Conservation (phyloP, 2,113 vertebrate species). For the Turnix velox region DNA sequence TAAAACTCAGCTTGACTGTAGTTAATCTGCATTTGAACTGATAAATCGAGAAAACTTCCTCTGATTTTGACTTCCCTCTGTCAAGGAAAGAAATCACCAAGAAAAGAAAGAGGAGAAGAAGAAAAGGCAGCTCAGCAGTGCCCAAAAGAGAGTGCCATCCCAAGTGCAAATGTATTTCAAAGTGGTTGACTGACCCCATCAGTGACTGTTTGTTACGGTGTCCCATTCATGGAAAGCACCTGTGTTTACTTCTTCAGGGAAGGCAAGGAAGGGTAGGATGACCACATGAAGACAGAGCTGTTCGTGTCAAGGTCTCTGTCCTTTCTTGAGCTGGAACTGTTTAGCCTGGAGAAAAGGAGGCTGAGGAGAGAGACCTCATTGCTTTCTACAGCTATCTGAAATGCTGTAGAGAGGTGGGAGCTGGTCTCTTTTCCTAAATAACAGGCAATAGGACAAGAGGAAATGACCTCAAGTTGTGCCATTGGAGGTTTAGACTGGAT, state of each 20-base stretch:
- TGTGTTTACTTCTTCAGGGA: not conserved
- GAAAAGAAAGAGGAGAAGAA: not conserved
- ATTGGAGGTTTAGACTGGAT: no score
- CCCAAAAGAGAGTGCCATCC: not conserved
- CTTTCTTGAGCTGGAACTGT: no score
- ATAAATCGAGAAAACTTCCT: not conserved
- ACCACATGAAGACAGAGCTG: not conserved
- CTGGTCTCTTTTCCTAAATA: no score
- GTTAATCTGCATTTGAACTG: not conserved
- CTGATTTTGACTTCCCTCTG: not conserved
- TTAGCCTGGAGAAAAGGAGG: no score
- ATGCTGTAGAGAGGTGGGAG: no score
- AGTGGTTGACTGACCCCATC: not conserved
- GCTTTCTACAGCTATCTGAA: no score
- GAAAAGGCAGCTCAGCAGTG: not conserved
- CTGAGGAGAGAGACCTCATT: no score
- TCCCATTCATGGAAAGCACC: fast-evolving
- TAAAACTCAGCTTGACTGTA: not conserved
- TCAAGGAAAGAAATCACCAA: not conserved
- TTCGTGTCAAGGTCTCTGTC: not conserved
- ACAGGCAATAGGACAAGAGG: no score
- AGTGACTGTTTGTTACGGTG: not conserved
- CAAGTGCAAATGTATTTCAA: not conserved
- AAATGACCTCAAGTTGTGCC: no score
- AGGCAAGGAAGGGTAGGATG: not conserved